Base-by-base conservation (phyloP, 2,113 vertebrate genomes). In the Tragulus kanchil region DNA sequence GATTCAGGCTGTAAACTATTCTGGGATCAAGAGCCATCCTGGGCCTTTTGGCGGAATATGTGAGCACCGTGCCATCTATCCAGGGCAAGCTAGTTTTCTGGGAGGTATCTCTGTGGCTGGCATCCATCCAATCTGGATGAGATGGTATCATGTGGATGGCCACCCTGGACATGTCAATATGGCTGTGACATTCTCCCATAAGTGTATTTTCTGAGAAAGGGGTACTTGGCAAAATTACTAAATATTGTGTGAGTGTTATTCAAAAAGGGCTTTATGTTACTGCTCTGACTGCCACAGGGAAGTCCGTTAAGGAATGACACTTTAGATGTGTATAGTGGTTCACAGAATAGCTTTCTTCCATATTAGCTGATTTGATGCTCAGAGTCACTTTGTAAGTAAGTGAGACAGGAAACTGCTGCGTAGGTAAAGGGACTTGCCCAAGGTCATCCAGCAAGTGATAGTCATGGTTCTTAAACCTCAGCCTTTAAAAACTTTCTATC, bases 131-230 rank as follows among this genome's bases (percentile, higher is more conserved):
- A 11, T 89, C 48, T 5, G 9, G 61, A 88, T 78, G n/a, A 61
- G 61, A 88, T n/a, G 3, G 28, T 71, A 19, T 88, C 78, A 64
- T 25, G 69, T 45, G 42, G 67, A 52, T 62, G n/a, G 23, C 45
- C 48, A 25, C 36, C 15, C 23, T 75, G 58, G 25, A 56, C 17
- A 81, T 23, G 52, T 2, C n/a, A 26, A 36, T 58, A 6, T 11
- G 71, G 48, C 78, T 59, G 28, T 86, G 42, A 67, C 52, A 12
- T 62, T 94, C 45, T 94, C 65, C 48, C 9, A 4, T 36, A 85
- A 93, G 54, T 85, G 13, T 83, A 54, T 93, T 95, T 95, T 73
- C 59, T 89, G 79, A 86, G 67, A 77, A 89, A 91, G 23, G 9
- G 14, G 17, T 26, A 71, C 45, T 79, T 87, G 61, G 42, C 21